A percentile compares a stretch with the other conserved stretches of the same genome.
phyloP scores from a whole-genome alignment of 1,140 invertebrate genomes.

The Megalopta genalis region DNA sequence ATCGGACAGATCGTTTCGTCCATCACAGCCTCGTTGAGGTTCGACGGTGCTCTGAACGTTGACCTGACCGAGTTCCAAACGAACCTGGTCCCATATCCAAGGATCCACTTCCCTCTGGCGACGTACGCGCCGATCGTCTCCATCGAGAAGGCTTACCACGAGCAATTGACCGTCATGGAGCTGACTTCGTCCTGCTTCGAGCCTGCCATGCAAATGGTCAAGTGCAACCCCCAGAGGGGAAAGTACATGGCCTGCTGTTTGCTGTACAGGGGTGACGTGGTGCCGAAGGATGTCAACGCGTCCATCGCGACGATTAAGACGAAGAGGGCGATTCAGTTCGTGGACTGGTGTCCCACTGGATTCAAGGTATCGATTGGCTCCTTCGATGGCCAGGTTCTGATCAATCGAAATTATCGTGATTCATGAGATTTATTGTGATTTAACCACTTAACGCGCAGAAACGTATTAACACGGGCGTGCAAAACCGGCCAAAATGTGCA shows the following conservation, averaged over 20 bases:
- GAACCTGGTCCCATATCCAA: slow-evolving; percentile 80
- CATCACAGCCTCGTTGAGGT: slow-evolving; percentile 85
- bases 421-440: too few species aligned
- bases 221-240: slow-evolving; percentile 69
- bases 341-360: slow-evolving; percentile 85
- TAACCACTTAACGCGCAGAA: too few species aligned
- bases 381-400: not conserved
- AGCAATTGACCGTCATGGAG: slow-evolving; percentile 85
- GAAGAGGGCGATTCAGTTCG: slow-evolving; percentile 83
- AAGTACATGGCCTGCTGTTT: slow-evolving; percentile 84
- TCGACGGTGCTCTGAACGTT: slow-evolving; percentile 86
- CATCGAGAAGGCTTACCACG: slow-evolving; percentile 86
- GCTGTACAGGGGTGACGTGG: slow-evolving; percentile 84
- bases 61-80: slow-evolving; percentile 86
- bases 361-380: slow-evolving; percentile 76
- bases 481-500: too few species aligned
- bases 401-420: too few species aligned
- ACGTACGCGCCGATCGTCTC: slow-evolving; percentile 90
- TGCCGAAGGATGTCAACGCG: slow-evolving; percentile 87
- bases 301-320: slow-evolving; percentile 88
- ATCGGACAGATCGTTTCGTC: slow-evolving; percentile 85
- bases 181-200: slow-evolving; percentile 91
- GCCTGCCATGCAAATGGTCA: slow-evolving; percentile 85
- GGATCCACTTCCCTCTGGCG: slow-evolving; percentile 81
- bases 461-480: too few species aligned